These are phyloP conservation scores for Xyliphius kryptos DNA, from an alignment of 2,113 vertebrate species.

Conservation along the genomic window DNA sequence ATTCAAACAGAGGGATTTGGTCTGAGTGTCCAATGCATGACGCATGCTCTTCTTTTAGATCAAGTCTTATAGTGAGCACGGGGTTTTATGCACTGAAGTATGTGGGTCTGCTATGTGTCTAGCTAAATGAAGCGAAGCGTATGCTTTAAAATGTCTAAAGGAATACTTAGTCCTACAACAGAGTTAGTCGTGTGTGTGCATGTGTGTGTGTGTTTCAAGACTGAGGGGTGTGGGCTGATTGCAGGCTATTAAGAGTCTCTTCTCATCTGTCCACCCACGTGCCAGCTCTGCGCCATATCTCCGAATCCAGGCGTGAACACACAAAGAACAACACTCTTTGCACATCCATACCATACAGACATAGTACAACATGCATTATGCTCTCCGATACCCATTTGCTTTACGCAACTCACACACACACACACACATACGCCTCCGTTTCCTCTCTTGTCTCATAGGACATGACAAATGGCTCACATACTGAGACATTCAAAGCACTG, in stretches of 20 bases:
- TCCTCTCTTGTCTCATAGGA: slow-evolving; percentile 11
- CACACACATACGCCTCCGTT: slow-evolving; percentile 19
- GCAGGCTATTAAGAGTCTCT: slow-evolving; percentile 29
- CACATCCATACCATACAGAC: too few species aligned
- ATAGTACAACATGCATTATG: not conserved
- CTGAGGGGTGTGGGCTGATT: slow-evolving; percentile 48
- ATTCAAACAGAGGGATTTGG: slow-evolving; percentile 34
- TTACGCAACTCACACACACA: slow-evolving; percentile 7
- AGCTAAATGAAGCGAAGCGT: too few species aligned
- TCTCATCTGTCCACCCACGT: slow-evolving; percentile 39
- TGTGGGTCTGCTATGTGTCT: too few species aligned
- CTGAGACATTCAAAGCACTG: slow-evolving; percentile 20
- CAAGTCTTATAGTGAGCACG: too few species aligned
- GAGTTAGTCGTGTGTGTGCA: slow-evolving; percentile 43
- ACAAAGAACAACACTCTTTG: slow-evolving; percentile 6
- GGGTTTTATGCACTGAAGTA: too few species aligned
- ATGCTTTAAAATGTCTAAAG: too few species aligned
- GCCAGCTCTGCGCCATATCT: slow-evolving; percentile 34
- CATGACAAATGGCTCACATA: slow-evolving; percentile 17
- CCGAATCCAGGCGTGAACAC: slow-evolving; percentile 6
- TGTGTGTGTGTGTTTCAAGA: slow-evolving; percentile 30
- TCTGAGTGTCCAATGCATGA: slow-evolving; percentile 25
- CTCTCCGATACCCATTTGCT: slow-evolving; percentile 6
- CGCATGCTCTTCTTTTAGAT: slow-evolving; percentile 12
- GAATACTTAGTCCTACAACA: slow-evolving; percentile 7